These are phyloP conservation scores for Monodelphis domestica DNA, from an alignment of 2,797 vertebrate genomes.

Conservation along the genomic window DNA sequence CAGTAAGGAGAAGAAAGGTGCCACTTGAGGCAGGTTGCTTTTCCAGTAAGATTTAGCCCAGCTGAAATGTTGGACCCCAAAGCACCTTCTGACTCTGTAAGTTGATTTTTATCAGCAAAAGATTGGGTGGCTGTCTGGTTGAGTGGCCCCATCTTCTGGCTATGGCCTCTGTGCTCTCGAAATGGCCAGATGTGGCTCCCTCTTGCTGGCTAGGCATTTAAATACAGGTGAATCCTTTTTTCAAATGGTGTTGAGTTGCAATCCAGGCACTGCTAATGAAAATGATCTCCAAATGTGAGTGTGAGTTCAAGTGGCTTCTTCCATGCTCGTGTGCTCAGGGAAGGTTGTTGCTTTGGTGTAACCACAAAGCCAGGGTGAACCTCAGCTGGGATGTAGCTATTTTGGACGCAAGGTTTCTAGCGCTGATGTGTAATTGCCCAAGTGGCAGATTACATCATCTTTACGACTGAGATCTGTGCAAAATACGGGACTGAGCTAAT, in stretches of 20 bases:
- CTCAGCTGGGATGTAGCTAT: constrained; percentile 81
- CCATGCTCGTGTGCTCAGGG: constrained; percentile 62
- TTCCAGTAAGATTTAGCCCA: constrained; percentile 42
- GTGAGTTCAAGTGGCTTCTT: constrained; percentile 54
- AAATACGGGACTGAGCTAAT: constrained; percentile 70
- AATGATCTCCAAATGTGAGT: constrained; percentile 77
- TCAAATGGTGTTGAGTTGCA: constrained; percentile 76
- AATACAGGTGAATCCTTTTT: constrained; percentile 74
- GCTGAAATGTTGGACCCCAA: constrained; percentile 37
- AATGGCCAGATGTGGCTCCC: constrained; percentile 75
- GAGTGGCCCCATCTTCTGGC: constrained; percentile 28
- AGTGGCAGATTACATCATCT: constrained; percentile 68
- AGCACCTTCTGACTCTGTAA: constrained; percentile 5
- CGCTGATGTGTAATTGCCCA: constrained; percentile 68
- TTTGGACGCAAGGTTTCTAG: constrained; percentile 78
- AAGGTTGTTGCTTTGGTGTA: constrained; percentile 67
- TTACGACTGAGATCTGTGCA: constrained; percentile 68
- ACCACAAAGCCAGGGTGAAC: constrained; percentile 72
- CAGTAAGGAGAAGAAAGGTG: neutral
- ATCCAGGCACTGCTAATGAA: constrained; percentile 76
- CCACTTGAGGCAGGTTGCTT: neutral
- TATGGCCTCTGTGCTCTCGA: constrained; percentile 41
- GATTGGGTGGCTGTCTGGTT: constrained; percentile 45
- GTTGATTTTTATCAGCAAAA: constrained; percentile 45
- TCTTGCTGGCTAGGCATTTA: constrained; percentile 80